phyloP scores from a whole-genome alignment of 2,113 vertebrate genomes.

The Mobula birostris region DNA sequence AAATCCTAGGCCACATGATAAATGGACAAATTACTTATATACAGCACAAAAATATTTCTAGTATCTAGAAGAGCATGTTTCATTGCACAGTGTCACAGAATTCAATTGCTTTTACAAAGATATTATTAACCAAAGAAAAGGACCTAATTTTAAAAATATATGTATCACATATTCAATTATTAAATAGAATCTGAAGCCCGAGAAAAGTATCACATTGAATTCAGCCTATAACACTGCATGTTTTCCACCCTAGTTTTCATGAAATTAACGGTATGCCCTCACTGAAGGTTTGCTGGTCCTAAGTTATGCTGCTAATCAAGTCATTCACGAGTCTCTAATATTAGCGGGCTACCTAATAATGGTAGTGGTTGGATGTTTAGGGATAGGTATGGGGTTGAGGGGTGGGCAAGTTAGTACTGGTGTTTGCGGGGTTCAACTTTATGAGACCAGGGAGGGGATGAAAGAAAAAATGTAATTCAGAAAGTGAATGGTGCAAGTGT shows the following conservation, averaged over 20 bases:
- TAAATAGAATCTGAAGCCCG: conserved; percentile 15
- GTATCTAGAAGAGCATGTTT: background rate
- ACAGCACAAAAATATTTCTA: conserved; percentile 14
- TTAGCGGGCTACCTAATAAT: too few species aligned
- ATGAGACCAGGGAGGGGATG: too few species aligned
- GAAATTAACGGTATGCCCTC: background rate
- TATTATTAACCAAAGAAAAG: conserved; percentile 20
- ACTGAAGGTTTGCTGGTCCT: background rate
- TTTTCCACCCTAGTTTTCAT: background rate
- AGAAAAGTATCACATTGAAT: background rate
- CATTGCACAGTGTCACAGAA: conserved; percentile 20
- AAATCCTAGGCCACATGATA: conserved; percentile 29
- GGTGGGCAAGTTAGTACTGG: background rate
- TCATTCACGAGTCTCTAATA: background rate
- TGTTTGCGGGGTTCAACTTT: too few species aligned
- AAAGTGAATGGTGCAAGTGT: background rate
- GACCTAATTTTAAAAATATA: background rate
- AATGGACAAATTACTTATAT: conserved; percentile 32
- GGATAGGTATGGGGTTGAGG: background rate
- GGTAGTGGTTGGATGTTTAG: too few species aligned
- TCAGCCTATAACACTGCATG: background rate
- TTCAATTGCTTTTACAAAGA: conserved; percentile 10
- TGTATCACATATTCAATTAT: conserved; percentile 20
- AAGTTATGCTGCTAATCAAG: background rate
- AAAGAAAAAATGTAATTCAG: background rate